A percentile compares a stretch with the other conserved stretches of the same genome.
Conservation (phyloP, 2,888 invertebrate species). For the Erebia ligea region DNA sequence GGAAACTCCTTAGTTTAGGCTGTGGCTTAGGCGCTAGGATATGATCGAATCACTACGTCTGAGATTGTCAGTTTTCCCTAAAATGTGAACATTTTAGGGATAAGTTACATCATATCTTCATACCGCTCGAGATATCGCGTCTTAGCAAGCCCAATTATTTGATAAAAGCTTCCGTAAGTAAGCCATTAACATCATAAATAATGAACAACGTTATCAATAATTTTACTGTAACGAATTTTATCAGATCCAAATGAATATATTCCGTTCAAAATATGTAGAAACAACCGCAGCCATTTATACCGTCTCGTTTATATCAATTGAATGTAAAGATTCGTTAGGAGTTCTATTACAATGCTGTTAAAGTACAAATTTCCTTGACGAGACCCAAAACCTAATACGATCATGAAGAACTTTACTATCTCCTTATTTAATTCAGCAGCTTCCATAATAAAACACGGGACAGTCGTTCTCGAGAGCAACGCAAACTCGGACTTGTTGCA, state of each 20-base stretch:
- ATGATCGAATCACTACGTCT: no score
- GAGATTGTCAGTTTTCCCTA: no score
- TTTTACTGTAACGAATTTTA: constrained; percentile 4
- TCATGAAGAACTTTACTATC: constrained; percentile 49
- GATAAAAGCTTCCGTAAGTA: not conserved
- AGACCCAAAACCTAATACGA: constrained; percentile 54
- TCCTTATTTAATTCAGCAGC: constrained; percentile 74
- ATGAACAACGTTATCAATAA: constrained; percentile 8
- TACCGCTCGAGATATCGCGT: no score
- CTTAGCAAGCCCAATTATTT: not conserved
- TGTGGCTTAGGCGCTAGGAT: no score
- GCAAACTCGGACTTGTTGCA: constrained; percentile 81
- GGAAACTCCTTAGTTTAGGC: no score
- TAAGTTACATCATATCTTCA: no score
- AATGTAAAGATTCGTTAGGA: constrained; percentile 16
- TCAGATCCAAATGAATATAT: constrained; percentile 23
- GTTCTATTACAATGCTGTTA: constrained; percentile 41
- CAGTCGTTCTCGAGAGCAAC: constrained; percentile 72
- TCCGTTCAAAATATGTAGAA: constrained; percentile 29
- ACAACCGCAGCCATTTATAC: constrained; percentile 33
- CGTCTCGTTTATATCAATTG: constrained; percentile 36
- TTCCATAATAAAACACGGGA: constrained; percentile 75
- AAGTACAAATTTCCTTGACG: constrained; percentile 45
- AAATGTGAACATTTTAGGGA: no score
- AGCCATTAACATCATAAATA: not conserved